Base-by-base conservation (phyloP, 1,140 invertebrate species). In the Drosophila punjabiensis region DNA sequence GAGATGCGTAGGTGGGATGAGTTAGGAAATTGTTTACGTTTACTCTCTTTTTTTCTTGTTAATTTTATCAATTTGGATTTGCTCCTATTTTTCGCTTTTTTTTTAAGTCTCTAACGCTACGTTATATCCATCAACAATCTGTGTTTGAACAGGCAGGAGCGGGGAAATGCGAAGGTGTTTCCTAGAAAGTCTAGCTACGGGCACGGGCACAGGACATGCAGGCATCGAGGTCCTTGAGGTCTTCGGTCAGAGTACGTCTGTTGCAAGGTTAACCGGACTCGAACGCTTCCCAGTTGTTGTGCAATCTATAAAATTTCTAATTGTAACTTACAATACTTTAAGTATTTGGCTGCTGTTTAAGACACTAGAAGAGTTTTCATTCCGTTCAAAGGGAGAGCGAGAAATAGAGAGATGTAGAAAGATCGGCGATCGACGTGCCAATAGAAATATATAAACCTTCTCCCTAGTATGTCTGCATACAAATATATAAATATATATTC, bases 1-100 rank as follows among this genome's bases (percentile, higher is more conserved):
- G 82, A 90, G 82, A 91, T 91, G 87, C 79, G 76, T 91, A 90
- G 86, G 86, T 90, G 86, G 86, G 86, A 90, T 90, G 86, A 90
- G 86, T 90, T 89, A 89, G 87, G 82, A 89, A 89, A 82, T 89
- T 90, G 79, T 89, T 90, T 78, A 82, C 74, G 79, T 79, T 60
- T 37, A 81, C 58, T 68, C 43, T 65, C 20, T 35, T 41, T 61
- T 47, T 30, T 30, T 33, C 30, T 53, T 20, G 41, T 18, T 52
- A 71, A 55, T 47, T 14, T 60, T 41, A 41, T 69, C 30, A 35
- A 65, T 55, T 55, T 73, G 24, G 18, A 10, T 37, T 56, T 24
- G 18, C 35, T 58, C 53, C 20, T 56, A 78, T 69, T 61, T 41
- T 39, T 77, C 43, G 24, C n/a, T 79, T 78, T 81, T 79, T 20